Evolutionary conservation across 2,113 vertebrate genomes (phyloP), one percentile per base, ranked within the genome.

Genomic region (Etheostoma cragini): DNA sequence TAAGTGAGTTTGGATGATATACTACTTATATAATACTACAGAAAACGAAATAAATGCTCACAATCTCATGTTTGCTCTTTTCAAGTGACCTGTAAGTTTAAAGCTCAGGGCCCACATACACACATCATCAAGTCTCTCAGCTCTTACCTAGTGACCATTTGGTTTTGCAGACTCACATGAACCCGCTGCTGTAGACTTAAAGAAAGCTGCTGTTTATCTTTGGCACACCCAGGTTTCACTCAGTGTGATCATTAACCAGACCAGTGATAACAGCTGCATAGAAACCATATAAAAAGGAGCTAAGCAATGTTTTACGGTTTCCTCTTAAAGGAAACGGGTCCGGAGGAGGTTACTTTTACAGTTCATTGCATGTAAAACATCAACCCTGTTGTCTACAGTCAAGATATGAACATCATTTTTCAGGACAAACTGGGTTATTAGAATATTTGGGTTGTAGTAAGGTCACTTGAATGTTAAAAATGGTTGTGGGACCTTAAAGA

Each of bases 221-320:
- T 1, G 7, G 71, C 92, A 68, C 85, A 8, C 60, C 85, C 49
- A 57, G 83, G 95, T 97, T 96, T 96, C 95, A 84, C 87, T 94
- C 76, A 83, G n/a, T 76, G 89, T 93, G 92, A 96, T 96, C 76
- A 96, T 97, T 97, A 96, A 96, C 95, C 56, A 75, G 56, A 17
- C 52, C 1, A n/a, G 15, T 80, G 88, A 90, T 92, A 85, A 87
- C 30, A 78, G 56, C 10, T 15, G 13, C 72, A 80, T 30, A 76
- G 26, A 73, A 54, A 79, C 57, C 47, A 49, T 26, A 17, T 49
- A 49, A 47, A 61, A 38, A 12, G 12, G 8, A 38, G 7, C 15
- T 8, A 26, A 33, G 2, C 10, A 52, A 33, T 35, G 17, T 56
- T 35, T 62, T 63, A 58, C 6, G 14, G 53, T 68, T 60, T 72